Base-by-base conservation (phyloP, 1,140 invertebrate genomes). In the Hydropsyche tenuis region DNA sequence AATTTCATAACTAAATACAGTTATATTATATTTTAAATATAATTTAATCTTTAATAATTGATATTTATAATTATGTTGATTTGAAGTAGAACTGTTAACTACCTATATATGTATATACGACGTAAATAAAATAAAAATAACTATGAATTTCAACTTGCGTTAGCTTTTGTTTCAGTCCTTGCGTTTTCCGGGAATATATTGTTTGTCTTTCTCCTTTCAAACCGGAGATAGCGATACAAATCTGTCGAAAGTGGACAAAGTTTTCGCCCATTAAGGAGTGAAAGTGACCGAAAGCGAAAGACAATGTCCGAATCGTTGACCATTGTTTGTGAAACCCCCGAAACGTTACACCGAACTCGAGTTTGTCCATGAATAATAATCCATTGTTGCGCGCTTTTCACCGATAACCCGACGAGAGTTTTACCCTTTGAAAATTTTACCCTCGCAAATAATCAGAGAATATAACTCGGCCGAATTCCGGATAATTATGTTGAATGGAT, bases 281-380 rank as follows among this genome's bases (percentile, higher is more conserved):
- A 60, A 60, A 60, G 56, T 60, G 56, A 23, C 56, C 20, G 56
- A 25, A 60, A 60, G 23, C 56, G 56, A 60, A 23, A 60, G 56
- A 60, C 56, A 60, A 23, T 60, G 56, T 60, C 56, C 56, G 56
- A 25, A 27, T 14, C 56, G 56, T 14, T 20, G 7, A 25, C 56
- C 56, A 27, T 60, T 60, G 56, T 60, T 60, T 60, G 20, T 37
- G 30, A 9, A 37, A 37, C 56, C 9, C 18, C 51, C 51, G 51
- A 53, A 53, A 53, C 18, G 22, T 60, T 60, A 25, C 14, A 25
- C 56, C 22, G 18, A 27, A 60, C 22, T 60, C 56, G 30, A 37
- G 56, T 60, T 60, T 23, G 56, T 37, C 56, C 12, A 23, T 60
- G 56, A 60, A 60, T 60, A 60, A 60, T 60, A 60, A 60, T 60